These are phyloP conservation scores for Potamarius usumacintae DNA, from an alignment of 2,113 vertebrate species.

Conservation along the genomic window DNA sequence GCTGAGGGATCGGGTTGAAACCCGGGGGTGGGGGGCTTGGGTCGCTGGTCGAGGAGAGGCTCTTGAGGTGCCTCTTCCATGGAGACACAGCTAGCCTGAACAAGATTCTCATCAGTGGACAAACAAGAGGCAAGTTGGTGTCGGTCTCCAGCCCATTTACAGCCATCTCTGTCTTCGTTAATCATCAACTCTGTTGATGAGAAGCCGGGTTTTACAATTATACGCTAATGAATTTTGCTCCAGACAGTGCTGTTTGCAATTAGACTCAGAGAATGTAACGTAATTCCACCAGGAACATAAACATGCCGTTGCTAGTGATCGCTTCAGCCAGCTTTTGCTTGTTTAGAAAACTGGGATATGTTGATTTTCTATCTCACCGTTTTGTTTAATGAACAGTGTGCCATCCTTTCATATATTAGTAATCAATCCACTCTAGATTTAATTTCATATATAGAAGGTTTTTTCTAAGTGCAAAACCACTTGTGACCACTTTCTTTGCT, in stretches of 20 bases:
- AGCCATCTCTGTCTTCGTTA: constrained; percentile 75
- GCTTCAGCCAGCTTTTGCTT: constrained; percentile 9
- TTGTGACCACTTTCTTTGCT: neutral
- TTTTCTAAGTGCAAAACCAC: neutral
- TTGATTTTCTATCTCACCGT: neutral
- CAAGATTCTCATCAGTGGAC: constrained; percentile 88
- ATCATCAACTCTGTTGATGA: constrained; percentile 86
- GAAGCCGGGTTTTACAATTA: constrained; percentile 83
- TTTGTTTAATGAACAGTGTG: neutral
- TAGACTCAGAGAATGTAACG: constrained; percentile 57
- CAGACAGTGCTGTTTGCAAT: constrained; percentile 75
- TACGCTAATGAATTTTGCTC: constrained; percentile 88
- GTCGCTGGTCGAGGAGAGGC: constrained; percentile 55
- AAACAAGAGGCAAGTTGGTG: constrained; percentile 73
- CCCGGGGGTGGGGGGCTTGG: neutral
- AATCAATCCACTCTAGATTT: neutral
- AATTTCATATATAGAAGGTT: neutral
- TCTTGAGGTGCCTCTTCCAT: constrained; percentile 90
- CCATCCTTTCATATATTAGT: constrained; percentile 24
- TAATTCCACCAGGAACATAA: neutral
- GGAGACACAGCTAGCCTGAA: constrained; percentile 92
- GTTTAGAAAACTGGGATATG: neutral
- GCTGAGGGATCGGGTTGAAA: constrained; percentile 30
- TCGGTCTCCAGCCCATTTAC: constrained; percentile 79
- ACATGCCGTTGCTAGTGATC: constrained; percentile 19